Base-by-base conservation (phyloP, 2,888 invertebrate species). In the Cerceris rybyensis region DNA sequence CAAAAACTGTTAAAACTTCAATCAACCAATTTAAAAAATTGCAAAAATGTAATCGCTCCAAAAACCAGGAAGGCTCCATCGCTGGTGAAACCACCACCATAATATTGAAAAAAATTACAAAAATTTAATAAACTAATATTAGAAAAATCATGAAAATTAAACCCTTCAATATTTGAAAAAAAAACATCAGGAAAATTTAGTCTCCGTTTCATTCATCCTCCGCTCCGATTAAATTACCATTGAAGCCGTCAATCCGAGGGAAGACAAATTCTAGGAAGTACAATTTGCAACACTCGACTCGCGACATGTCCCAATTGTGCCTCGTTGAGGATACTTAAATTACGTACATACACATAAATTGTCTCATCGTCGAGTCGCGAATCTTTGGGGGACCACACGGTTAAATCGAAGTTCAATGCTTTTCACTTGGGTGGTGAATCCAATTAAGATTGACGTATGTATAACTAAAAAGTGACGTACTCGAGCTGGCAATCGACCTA, bases 361-460 rank as follows among this genome's bases (percentile, higher is more conserved):
- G 28, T 28, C 28, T 28, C 28, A 28, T 28, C 28, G 28, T 28
- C 28, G 28, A 28, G 28, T 28, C 28, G 28, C 28, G 28, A 28
- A 63, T 11, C 52, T 57, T 42, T 42, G 67, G 68, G 39, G 16
- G 58, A 49, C 52, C 50, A 2, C 28, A 28, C 41, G 50, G 54
- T 60, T 65, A 68, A 69, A 82, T 75, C 81, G 66, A 74, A 71
- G 70, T 72, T 59, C 68, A 75, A 70, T 58, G 67, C 58, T 81
- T 86, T 78, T 81, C 81, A 74, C 75, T 78, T 81, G 85, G 81
- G 80, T 81, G 78, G 81, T 75, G 82, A 82, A 73, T 75, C 76
- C 80, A 80, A 86, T 86, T 86, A 82, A 86, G 86, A 86, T 85
- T 86, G 87, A 83, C 87, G 74, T 28, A 4, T 28, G 28, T 77